Evolutionary conservation across 2,113 vertebrate genomes (phyloP).

Genomic region (Phylloscopus trochiloides): DNA sequence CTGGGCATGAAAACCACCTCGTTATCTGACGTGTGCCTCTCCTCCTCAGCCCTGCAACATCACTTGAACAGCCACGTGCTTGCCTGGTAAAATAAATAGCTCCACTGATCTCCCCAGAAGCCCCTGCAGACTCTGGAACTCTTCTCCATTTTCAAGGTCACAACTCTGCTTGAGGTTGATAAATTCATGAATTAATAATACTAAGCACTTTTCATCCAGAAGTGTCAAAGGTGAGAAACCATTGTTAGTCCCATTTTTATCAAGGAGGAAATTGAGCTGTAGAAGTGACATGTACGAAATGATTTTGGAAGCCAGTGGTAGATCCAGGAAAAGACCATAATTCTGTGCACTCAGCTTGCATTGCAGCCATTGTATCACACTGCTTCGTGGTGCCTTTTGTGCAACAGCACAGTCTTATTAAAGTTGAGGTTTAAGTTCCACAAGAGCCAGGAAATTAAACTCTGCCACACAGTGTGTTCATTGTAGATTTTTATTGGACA

Average conservation of each 20-base stretch:
- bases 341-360: not conserved
- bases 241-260: slow-evolving; percentile 20
- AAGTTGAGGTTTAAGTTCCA: not conserved
- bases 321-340: not conserved
- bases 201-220: slow-evolving; percentile 23
- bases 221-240: slow-evolving; percentile 23
- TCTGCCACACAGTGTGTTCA: not conserved
- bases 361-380: not conserved
- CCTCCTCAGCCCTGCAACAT: not conserved
- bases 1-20: not conserved
- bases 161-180: slow-evolving; percentile 24
- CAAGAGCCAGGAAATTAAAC: slow-evolving; percentile 45
- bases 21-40: not conserved
- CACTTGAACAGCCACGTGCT: rapidly evolving
- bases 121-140: not conserved
- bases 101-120: not conserved
- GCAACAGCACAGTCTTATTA: not conserved
- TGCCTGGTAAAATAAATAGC: not conserved
- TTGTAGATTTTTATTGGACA: slow-evolving; percentile 18
- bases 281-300: not conserved
- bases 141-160: slow-evolving; percentile 46
- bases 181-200: slow-evolving; percentile 45
- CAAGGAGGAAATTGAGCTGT: slow-evolving; percentile 41
- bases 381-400: not conserved
- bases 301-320: not conserved